Evolutionary conservation across 2,797 vertebrate species (phyloP), one percentile per base, ranked within the genome.

Genomic region (Cygnus olor): DNA sequence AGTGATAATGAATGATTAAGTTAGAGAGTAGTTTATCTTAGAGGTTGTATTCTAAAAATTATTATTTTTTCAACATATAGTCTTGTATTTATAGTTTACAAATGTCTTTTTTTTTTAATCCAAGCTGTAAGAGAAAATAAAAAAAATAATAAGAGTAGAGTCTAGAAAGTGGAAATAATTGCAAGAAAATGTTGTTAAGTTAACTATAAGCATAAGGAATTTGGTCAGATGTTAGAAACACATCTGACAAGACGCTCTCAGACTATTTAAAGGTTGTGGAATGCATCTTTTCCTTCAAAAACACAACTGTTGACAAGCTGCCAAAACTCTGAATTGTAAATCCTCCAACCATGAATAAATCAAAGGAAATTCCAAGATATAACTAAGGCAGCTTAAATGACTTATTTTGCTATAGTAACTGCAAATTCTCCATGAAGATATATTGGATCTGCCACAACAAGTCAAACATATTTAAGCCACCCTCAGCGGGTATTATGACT

Each of bases 351-450:
- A 94, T 86, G 86, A 94, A 96, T 96, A 96, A 96, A 96, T 93
- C 93, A 94, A 95, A 96, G 85, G 85, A 96, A 95, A 96, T 96
- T 96, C 96, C 80, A 92, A 96, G 81, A 95, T 91, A 94, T 92
- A 95, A 90, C 79, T 89, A 88, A 95, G 84, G 74, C 85, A 87
- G 80, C 45, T 94, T 89, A 91, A 95, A 80, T 91, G 3, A 81
- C 79, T 94, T 85, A 63, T 30, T 96, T 96, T 95, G 65, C 81
- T 91, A 70, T 36, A 92, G 87, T 76, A 93, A 95, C 89, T 88
- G 93, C 58, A 95, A 95, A 89, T 66, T 94, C 66, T 91, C 60
- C 53, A 21, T 51, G 73, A 95, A 85, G 82, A 92, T 94, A 78
- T 76, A 90, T 53, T 68, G 79, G 65, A 58, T 85, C 69, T 90